phyloP scores from a whole-genome alignment of 2,888 invertebrate species.

The Acleris laterana region DNA sequence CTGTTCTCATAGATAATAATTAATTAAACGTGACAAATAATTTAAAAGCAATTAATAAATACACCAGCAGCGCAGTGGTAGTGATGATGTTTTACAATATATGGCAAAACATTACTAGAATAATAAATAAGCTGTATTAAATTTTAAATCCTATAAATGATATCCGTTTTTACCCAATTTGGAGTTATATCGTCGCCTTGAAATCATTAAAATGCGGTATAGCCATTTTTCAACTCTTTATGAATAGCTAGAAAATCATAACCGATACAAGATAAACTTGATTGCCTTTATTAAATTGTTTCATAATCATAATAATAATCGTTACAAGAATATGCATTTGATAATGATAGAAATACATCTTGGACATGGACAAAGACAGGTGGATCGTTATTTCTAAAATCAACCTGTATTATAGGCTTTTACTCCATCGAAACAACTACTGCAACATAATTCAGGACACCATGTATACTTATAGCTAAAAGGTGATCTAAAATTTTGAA shows the following conservation, averaged over 20 bases:
- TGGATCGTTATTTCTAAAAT: too few species aligned
- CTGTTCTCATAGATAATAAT: background rate
- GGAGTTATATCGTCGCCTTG: conserved; percentile 24
- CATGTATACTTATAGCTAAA: too few species aligned
- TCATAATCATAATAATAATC: too few species aligned
- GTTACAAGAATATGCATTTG: too few species aligned
- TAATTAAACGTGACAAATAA: background rate
- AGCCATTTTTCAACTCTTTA: conserved; percentile 21
- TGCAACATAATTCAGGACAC: too few species aligned
- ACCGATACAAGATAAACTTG: conserved; percentile 18
- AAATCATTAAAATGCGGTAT: conserved; percentile 33
- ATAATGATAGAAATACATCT: too few species aligned
- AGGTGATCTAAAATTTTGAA: too few species aligned
- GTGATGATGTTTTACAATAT: conserved; percentile 5
- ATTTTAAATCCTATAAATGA: conserved; percentile 31
- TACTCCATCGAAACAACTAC: too few species aligned
- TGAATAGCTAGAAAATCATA: conserved; percentile 25
- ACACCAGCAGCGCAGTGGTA: conserved; percentile 2
- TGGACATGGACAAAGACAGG: too few species aligned
- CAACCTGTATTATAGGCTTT: too few species aligned
- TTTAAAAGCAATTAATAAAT: background rate
- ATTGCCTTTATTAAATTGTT: background rate
- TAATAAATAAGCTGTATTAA: conserved; percentile 9
- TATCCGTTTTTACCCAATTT: conserved; percentile 32
- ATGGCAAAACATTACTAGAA: conserved; percentile 16